Conservation (phyloP, 53 echinoderm and acorn worm species). For the Stichopus horrens region DNA sequence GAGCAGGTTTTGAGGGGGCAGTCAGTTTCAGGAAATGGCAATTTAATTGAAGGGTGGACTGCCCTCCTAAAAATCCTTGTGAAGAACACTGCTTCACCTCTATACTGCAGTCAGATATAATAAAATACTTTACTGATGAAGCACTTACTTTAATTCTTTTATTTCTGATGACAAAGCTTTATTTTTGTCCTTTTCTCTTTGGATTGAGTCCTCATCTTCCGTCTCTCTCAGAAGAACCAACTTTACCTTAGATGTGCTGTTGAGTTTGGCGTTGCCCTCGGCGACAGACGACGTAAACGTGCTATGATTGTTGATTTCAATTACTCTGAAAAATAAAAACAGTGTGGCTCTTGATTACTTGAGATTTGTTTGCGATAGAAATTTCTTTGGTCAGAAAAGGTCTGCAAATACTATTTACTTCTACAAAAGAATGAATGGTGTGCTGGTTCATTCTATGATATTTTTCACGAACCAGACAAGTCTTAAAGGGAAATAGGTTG, state of each 20-base stretch:
- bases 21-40: background rate
- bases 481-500: too few relatives aligned
- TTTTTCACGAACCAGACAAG: too few relatives aligned
- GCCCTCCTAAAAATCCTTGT: background rate
- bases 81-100: background rate
- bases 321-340: constrained; percentile 48
- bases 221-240: constrained; percentile 72
- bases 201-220: constrained; percentile 25
- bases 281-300: constrained; percentile 54
- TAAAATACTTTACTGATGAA: background rate
- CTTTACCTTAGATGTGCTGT: constrained; percentile 58
- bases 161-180: constrained; percentile 1
- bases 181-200: background rate
- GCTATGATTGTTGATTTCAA: constrained; percentile 81
- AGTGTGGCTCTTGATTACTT: too few relatives aligned
- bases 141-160: background rate
- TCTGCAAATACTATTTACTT: too few relatives aligned
- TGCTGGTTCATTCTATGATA: too few relatives aligned
- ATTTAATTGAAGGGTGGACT: background rate
- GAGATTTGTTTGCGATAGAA: too few relatives aligned
- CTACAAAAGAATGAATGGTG: too few relatives aligned
- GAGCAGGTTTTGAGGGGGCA: too few relatives aligned
- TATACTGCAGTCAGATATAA: too few relatives aligned
- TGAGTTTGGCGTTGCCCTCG: constrained; percentile 72
- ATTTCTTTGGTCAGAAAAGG: too few relatives aligned